A percentile compares a stretch with the other conserved stretches of the same genome.
Conservation (phyloP, 2,888 invertebrate genomes). For the Apomyelois bistriatella region DNA sequence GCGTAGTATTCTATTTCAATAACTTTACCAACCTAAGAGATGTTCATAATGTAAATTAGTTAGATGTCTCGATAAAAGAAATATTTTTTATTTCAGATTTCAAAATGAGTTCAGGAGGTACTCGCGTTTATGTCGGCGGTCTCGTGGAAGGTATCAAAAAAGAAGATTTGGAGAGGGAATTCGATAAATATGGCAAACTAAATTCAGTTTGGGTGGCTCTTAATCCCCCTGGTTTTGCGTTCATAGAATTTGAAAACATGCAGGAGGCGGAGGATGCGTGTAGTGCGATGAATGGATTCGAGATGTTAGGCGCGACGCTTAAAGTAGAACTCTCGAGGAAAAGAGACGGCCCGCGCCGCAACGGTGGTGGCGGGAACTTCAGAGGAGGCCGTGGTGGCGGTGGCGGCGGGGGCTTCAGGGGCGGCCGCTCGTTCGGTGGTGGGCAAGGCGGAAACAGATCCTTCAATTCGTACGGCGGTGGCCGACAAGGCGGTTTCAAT, state of each 20-base stretch:
- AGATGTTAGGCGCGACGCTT: constrained; percentile 91
- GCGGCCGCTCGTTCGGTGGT: constrained; percentile 72
- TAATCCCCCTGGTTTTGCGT: constrained; percentile 96
- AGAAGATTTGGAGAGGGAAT: constrained; percentile 94
- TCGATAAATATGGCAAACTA: constrained; percentile 94
- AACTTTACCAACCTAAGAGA: not conserved
- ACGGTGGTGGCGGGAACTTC: constrained; percentile 73
- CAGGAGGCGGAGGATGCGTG: constrained; percentile 95
- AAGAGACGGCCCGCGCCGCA: constrained; percentile 85
- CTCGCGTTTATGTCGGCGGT: constrained; percentile 94
- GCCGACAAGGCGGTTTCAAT: constrained; percentile 50
- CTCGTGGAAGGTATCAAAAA: constrained; percentile 93
- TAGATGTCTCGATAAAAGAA: not conserved
- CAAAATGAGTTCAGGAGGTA: constrained; percentile 77
- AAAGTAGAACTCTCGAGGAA: constrained; percentile 93
- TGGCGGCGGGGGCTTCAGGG: constrained; percentile 69
- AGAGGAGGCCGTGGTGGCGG: constrained; percentile 80
- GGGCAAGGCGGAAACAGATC: constrained; percentile 76
- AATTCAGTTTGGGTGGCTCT: constrained; percentile 96
- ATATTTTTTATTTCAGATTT: not conserved
- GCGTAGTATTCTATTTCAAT: constrained; percentile 15
- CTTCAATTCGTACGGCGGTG: constrained; percentile 75
- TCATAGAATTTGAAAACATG: constrained; percentile 94
- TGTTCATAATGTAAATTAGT: not conserved
- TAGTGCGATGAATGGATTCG: constrained; percentile 92